These are phyloP conservation scores for Crepidodera aurea DNA, from an alignment of 2,888 invertebrate species.

Conservation along the genomic window DNA sequence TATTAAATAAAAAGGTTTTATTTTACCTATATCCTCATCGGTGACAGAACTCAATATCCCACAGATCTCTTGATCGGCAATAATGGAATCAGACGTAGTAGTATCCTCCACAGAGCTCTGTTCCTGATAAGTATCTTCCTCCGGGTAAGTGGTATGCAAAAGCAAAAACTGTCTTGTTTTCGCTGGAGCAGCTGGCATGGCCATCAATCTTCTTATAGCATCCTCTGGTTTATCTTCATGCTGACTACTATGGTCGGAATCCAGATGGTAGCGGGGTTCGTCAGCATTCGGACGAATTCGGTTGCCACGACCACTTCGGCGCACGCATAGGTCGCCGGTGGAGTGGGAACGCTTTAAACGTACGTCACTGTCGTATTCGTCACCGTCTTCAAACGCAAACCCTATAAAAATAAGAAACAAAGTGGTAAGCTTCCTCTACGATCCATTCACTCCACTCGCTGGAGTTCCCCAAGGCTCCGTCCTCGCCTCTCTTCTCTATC, in stretches of 20 bases:
- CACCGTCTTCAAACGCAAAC: slow-evolving; percentile 58
- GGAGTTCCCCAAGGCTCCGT: too few relatives aligned
- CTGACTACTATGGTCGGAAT: slow-evolving; percentile 64
- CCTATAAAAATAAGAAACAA: slow-evolving; percentile 27
- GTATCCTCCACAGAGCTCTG: slow-evolving; percentile 63
- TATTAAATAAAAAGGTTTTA: too few relatives aligned
- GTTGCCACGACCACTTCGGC: slow-evolving; percentile 55
- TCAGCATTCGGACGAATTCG: slow-evolving; percentile 56
- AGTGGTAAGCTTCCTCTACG: background rate
- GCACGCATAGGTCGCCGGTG: slow-evolving; percentile 62
- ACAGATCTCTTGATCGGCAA: slow-evolving; percentile 64
- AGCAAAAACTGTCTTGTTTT: slow-evolving; percentile 57
- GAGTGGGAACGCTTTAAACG: slow-evolving; percentile 63
- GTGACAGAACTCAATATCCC: slow-evolving; percentile 60
- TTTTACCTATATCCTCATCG: slow-evolving; percentile 53
- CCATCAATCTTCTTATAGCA: slow-evolving; percentile 57
- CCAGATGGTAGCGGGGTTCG: slow-evolving; percentile 63
- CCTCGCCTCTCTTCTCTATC: too few relatives aligned
- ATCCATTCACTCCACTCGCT: too few relatives aligned
- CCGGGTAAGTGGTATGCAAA: slow-evolving; percentile 56
- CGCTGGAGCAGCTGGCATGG: slow-evolving; percentile 57
- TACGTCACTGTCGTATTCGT: slow-evolving; percentile 58
- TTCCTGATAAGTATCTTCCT: slow-evolving; percentile 58
- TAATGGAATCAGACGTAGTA: slow-evolving; percentile 63
- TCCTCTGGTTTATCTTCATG: slow-evolving; percentile 66